Evolutionary conservation across 1,140 invertebrate genomes (phyloP), one percentile per base, ranked within the genome.

Genomic region (Bombus terrestris): DNA sequence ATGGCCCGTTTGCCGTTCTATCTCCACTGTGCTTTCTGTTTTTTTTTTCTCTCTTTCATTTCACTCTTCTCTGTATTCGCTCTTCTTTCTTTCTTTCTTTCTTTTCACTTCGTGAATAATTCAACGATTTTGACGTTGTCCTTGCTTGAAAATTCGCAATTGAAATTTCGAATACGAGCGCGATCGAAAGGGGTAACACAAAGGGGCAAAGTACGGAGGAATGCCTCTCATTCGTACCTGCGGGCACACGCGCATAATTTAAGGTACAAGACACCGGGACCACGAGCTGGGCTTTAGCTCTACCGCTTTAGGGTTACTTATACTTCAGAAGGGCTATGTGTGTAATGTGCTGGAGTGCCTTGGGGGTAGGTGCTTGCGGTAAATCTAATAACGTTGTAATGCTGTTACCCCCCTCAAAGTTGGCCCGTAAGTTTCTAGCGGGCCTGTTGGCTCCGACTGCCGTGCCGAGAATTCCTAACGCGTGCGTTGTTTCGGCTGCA

Each of bases 331-430:
- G 68, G 87, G 81, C 88, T 92, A 92, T 93, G 92, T 94, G 93
- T 86, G 93, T 92, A 93, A 93, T 92, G 89, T 88, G 87, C 89
- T 91, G 85, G 88, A 89, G 78, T 83, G 93, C 93, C 93, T 92
- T 88, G 72, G 91, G 83, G 94, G 92, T 94, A 94, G 94, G 95
- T 94, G 94, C 94, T 95, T 95, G 94, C 92, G 94, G 94, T 94
- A 95, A 95, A 95, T 95, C 95, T 95, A 95, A 95, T 95, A 95
- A 95, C 91, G 93, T 93, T 93, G 92, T 95, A 95, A 95, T 94
- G 93, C 92, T 94, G 94, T 95, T 95, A 95, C 93, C 92, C 89
- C 81, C 88, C 85, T 91, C 81, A 90, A 92, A 93, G 84, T 93
- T 92, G 83, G 84, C 86, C 86, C 89, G 90, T 92, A 92, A 92